Percentiles rank a stretch among this genome's conserved stretches.
These are phyloP conservation scores for Brachionus koreanus DNA, from an alignment of 1,140 invertebrate genomes.

Conservation along the genomic window DNA sequence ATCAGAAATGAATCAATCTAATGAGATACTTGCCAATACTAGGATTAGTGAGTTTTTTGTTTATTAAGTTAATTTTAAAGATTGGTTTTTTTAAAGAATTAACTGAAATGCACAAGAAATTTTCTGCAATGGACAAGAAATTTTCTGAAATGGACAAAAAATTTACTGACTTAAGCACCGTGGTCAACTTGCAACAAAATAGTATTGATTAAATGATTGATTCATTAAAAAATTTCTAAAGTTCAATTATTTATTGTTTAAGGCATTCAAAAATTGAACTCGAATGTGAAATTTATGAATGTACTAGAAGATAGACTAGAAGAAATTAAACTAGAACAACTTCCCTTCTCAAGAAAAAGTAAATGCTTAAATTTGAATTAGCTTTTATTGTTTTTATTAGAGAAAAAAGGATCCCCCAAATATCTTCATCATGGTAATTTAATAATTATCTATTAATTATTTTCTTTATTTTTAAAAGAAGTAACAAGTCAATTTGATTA, in stretches of 20 bases:
- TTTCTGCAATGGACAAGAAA: neutral
- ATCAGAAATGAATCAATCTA: neutral
- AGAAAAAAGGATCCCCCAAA: neutral
- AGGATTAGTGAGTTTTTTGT: neutral
- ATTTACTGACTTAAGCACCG: neutral
- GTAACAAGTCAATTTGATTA: no score
- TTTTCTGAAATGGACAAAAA: neutral
- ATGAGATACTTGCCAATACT: neutral
- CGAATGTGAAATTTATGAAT: neutral
- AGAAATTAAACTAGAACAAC: neutral
- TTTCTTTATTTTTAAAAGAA: neutral
- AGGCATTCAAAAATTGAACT: neutral
- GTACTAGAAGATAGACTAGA: neutral
- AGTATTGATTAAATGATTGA: neutral
- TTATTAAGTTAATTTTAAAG: neutral
- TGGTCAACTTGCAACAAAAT: neutral
- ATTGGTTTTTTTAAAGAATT: neutral
- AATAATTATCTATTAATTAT: neutral
- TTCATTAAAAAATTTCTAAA: no score
- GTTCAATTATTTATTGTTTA: no score
- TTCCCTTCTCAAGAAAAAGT: neutral
- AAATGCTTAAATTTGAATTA: neutral
- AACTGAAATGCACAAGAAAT: neutral
- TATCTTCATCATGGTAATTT: neutral
- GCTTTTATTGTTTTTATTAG: neutral